Base-by-base conservation (phyloP, 2,888 invertebrate species). In the Hesperia comma region DNA sequence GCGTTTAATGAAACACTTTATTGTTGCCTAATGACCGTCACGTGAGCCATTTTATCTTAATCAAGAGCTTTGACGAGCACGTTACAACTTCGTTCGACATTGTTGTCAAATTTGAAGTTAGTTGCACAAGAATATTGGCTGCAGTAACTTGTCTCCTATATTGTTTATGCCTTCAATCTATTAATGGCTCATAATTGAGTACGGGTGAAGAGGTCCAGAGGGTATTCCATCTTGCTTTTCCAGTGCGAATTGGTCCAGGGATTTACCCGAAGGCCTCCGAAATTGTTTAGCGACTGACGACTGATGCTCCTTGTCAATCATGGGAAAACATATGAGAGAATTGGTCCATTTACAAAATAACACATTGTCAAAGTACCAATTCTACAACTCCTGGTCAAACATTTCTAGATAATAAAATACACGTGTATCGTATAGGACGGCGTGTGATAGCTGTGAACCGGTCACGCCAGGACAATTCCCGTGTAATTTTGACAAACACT, bases 401-500 rank as follows among this genome's bases (percentile, higher is more conserved):
- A n/a, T 19, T n/a, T 0, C 19, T 5, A 40, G 43, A 58, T 32
- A 58, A 26, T 40, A 57, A 49, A 46, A 43, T 32, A 41, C 57
- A 43, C 58, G 43, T 57, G 58, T 58, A 63, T 49, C 19, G 55
- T 55, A 46, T 43, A 46, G 46, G 49, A 49, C 49, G 19, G 49
- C 53, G 32, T 53, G 32, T 14, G 53, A 53, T 53, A 32, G 53
- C 53, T 4, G 51, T 21, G 53, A 46, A 49, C 40, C 54, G 68
- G 63, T 55, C 68, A 63, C 63, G 68, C 49, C 60, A 68, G 46
- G 60, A 63, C 54, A 58, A 58, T 54, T 60, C 51, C 43, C 58
- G 41, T 54, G 68, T 68, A 61, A 61, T 56, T 67, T 61, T 61
- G 61, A 67, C 55, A 67, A 61, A 63, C 67, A 64, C 55, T n/a